Evolutionary conservation across 2,113 vertebrate species (phyloP), one percentile per base, ranked within the genome.

Genomic region (Pterocles gutturalis): DNA sequence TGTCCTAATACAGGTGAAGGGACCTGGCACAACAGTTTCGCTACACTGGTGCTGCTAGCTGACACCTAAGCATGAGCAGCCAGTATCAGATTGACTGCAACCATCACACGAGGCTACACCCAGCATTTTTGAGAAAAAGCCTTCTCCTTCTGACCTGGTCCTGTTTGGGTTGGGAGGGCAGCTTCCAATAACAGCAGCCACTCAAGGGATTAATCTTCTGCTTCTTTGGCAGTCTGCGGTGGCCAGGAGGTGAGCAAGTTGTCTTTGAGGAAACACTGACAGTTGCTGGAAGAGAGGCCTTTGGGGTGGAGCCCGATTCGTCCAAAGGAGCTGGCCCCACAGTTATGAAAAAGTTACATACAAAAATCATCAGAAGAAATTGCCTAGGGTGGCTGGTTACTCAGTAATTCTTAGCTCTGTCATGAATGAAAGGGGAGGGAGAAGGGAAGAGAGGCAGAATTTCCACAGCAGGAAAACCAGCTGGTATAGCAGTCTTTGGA

Each of bases 301-400:
- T 58, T 49, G 36, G 10, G 11, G 9, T 67, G 38, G 53, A 91
- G 34, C 29, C 43, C 28, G 54, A 0, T 34, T 76, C 38, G 9
- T 43, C 51, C 75, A 55, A 58, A 70, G 69, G n/a, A 79, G 36
- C n/a, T 20, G 5, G 43, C 55, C 18, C 21, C 24, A 48, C 0
- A 0, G 25, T 31, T 75, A 18, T 6, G 25, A 14, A 7, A 49
- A 7, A 20, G 10, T 66, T 49, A 17, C 0, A 0, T 46, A 51
- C 38, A 46, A 75, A 76, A 81, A 49, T 4, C 9, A 60, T 43
- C 8, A 31, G 34, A 61, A 70, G 20, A 48, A 75, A 48, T 6
- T 48, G 48, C 43, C 66, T 20, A 9, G 19, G 17, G 10, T 17
- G 31, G 12, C 11, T 24, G 53, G 46, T 67, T 41, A 38, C 48